phyloP scores from a whole-genome alignment of 2,888 invertebrate genomes.

The Capitulum mitella region DNA sequence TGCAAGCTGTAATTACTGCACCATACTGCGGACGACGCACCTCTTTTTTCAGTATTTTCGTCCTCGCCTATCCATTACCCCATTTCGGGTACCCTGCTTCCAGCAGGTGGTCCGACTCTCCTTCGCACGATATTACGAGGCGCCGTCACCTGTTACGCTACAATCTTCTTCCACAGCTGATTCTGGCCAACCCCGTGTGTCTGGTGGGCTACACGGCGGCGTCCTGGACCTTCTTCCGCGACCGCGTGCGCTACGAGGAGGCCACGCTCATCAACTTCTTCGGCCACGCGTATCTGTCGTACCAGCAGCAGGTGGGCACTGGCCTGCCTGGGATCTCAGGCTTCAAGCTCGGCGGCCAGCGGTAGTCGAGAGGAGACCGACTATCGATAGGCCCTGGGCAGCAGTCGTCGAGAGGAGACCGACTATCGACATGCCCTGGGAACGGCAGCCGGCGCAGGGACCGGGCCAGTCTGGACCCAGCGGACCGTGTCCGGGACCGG shows the following conservation, averaged over 20 bases:
- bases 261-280: slow-evolving; percentile 83
- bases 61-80: too few species aligned
- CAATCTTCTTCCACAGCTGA: slow-evolving; percentile 58
- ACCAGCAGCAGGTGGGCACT: slow-evolving; percentile 72
- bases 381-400: too few species aligned
- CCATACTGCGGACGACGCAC: too few species aligned
- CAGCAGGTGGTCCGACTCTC: too few species aligned
- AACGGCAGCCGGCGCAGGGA: not conserved
- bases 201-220: slow-evolving; percentile 66
- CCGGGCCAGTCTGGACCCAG: too few species aligned
- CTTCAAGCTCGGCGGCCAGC: slow-evolving; percentile 43
- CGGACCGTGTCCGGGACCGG: too few species aligned
- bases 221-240: slow-evolving; percentile 87
- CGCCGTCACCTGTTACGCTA: too few species aligned
- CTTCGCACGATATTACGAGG: too few species aligned
- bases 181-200: slow-evolving; percentile 85
- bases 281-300: slow-evolving; percentile 74
- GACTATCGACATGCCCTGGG: too few species aligned
- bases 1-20: too few species aligned
- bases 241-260: slow-evolving; percentile 81
- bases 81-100: too few species aligned
- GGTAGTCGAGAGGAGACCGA: not conserved
- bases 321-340: slow-evolving; percentile 85
- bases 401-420: not conserved
- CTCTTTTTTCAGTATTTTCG: too few species aligned